Evolutionary conservation across 2,113 vertebrate genomes (phyloP).

Genomic region (Hyla sarda): DNA sequence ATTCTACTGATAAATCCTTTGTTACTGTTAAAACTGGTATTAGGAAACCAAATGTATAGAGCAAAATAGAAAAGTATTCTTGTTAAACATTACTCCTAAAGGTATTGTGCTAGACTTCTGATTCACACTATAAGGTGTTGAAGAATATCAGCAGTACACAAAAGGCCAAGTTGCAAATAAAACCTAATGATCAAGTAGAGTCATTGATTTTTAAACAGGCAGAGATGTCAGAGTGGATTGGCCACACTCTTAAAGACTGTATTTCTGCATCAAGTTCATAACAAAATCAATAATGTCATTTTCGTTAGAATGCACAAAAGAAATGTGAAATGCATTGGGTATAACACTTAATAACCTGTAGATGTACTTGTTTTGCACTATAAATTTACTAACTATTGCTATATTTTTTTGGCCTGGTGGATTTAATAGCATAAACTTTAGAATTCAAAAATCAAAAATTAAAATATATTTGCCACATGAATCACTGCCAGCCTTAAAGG

Average conservation of each 20-base stretch:
- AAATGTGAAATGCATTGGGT: constrained; percentile 20
- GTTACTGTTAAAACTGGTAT: background rate
- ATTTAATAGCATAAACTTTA: constrained; percentile 27
- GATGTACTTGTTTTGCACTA: constrained; percentile 6
- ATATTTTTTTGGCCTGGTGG: constrained; percentile 6
- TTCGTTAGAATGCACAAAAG: constrained; percentile 33
- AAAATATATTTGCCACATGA: constrained; percentile 23
- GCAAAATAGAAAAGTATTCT: background rate
- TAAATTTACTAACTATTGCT: constrained; percentile 36
- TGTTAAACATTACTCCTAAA: background rate
- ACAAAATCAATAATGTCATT: constrained; percentile 31
- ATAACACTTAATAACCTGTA: constrained; percentile 36
- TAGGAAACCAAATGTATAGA: background rate
- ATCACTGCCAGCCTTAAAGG: constrained; percentile 31
- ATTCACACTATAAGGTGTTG: background rate
- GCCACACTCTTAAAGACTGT: constrained; percentile 17
- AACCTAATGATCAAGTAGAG: constrained; percentile 12
- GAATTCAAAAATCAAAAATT: constrained; percentile 29
- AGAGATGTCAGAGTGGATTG: constrained; percentile 7
- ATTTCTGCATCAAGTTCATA: constrained; percentile 3
- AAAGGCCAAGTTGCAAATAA: background rate
- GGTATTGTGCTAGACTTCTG: background rate
- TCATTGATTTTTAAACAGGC: constrained; percentile 31
- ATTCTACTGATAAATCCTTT: background rate
- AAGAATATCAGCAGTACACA: background rate